phyloP scores from a whole-genome alignment of 2,113 vertebrate species.

The Prinia subflava region DNA sequence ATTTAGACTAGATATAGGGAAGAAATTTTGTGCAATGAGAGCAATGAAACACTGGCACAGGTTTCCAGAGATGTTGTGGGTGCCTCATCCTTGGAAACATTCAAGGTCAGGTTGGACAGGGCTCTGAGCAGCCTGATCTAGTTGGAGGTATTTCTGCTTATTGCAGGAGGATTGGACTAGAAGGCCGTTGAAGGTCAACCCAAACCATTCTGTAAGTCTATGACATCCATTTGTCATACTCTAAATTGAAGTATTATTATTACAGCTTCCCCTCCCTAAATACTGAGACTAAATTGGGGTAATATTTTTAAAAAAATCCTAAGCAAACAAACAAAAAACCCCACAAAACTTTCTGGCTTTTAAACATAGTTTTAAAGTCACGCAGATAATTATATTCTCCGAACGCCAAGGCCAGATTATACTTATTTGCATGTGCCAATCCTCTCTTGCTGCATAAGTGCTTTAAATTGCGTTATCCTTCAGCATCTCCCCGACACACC shows the following conservation, averaged over 20 bases:
- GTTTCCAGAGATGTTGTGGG: neutral
- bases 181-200: neutral
- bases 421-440: neutral
- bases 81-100: neutral
- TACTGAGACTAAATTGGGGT: neutral
- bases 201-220: neutral
- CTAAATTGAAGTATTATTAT: neutral
- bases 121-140: neutral
- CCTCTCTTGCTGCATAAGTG: neutral
- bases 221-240: neutral
- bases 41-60: neutral
- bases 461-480: neutral
- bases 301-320: neutral
- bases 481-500: neutral
- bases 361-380: neutral
- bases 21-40: neutral
- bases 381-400: too few relatives aligned
- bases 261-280: neutral
- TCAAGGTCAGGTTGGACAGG: neutral
- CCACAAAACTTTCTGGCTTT: neutral
- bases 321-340: neutral
- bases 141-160: neutral
- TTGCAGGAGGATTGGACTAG: neutral
- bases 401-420: neutral
- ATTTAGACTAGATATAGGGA: neutral